phyloP scores from a whole-genome alignment of 2,888 invertebrate species.

The Caenorhabditis sp. region DNA sequence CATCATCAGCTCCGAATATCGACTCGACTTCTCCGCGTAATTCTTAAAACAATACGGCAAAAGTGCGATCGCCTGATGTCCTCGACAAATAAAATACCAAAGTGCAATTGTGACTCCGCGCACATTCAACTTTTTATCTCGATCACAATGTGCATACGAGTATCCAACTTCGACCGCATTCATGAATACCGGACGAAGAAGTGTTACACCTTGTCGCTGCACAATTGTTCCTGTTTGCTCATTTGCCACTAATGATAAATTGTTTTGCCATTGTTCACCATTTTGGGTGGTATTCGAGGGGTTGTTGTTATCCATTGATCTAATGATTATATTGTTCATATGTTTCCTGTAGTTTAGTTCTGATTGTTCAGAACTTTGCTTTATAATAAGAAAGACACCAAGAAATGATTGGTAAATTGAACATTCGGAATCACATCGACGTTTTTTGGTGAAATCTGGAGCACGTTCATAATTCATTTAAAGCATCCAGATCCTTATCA shows the following conservation, averaged over 20 bases:
- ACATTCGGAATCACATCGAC: not conserved
- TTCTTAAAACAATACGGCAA: slow-evolving; percentile 60
- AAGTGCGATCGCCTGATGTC: slow-evolving; percentile 58
- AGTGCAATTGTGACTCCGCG: slow-evolving; percentile 57
- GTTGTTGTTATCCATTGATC: not conserved
- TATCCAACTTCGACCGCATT: slow-evolving; percentile 60
- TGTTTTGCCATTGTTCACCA: slow-evolving; percentile 20
- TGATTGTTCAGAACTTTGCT: not conserved
- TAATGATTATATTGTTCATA: not conserved
- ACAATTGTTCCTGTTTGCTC: slow-evolving; percentile 28
- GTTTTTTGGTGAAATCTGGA: not conserved
- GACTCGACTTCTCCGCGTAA: slow-evolving; percentile 54
- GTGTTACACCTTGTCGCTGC: slow-evolving; percentile 22
- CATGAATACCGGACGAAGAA: slow-evolving; percentile 52
- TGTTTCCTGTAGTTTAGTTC: not conserved
- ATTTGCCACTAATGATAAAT: slow-evolving; percentile 36
- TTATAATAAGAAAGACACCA: not conserved
- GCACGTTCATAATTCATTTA: too few species aligned
- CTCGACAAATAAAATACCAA: slow-evolving; percentile 58
- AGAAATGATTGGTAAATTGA: not conserved
- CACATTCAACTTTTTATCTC: slow-evolving; percentile 52
- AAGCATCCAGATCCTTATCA: too few species aligned
- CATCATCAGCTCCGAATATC: slow-evolving; percentile 52
- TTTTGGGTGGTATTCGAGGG: too few species aligned
- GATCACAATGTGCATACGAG: slow-evolving; percentile 53